A percentile compares a stretch with the other conserved stretches of the same genome.
Conservation (phyloP, 2,888 invertebrate genomes). For the Pycnomerus fuliginosus region DNA sequence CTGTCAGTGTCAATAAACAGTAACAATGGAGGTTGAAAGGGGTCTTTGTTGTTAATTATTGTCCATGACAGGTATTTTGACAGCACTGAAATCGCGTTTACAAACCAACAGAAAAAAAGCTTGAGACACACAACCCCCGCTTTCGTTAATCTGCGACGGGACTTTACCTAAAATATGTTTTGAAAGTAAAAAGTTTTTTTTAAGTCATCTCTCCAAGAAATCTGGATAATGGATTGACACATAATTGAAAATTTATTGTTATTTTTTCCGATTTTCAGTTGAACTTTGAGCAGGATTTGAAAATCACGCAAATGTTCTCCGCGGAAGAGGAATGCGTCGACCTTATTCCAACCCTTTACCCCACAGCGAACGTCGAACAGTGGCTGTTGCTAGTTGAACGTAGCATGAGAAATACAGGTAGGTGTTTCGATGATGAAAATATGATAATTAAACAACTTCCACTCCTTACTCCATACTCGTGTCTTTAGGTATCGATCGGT, state of each 20-base stretch:
- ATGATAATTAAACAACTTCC: not conserved
- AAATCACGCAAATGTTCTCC: slow-evolving; percentile 74
- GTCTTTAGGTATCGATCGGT: too few species aligned
- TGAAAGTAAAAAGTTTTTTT: not conserved
- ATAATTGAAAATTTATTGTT: not conserved
- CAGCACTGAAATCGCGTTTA: too few species aligned
- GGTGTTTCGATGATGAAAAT: not conserved
- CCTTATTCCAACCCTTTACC: slow-evolving; percentile 66
- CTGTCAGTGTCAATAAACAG: too few species aligned
- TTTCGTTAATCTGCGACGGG: too few species aligned
- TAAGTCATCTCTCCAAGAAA: not conserved
- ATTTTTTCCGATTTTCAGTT: slow-evolving; percentile 55
- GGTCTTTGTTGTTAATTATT: too few species aligned
- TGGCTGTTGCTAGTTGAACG: slow-evolving; percentile 71
- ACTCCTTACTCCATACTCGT: too few species aligned
- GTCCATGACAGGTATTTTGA: too few species aligned
- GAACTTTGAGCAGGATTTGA: slow-evolving; percentile 67
- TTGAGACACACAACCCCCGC: too few species aligned
- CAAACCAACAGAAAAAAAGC: too few species aligned
- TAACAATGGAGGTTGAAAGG: too few species aligned
- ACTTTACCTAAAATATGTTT: not conserved
- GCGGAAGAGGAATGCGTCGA: slow-evolving; percentile 74
- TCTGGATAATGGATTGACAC: not conserved
- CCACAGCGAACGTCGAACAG: slow-evolving; percentile 71
- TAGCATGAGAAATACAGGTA: slow-evolving; percentile 67